Evolutionary conservation across 2,888 invertebrate genomes (phyloP), one percentile per base, ranked within the genome.

Genomic region (Lacanobia oleracea): DNA sequence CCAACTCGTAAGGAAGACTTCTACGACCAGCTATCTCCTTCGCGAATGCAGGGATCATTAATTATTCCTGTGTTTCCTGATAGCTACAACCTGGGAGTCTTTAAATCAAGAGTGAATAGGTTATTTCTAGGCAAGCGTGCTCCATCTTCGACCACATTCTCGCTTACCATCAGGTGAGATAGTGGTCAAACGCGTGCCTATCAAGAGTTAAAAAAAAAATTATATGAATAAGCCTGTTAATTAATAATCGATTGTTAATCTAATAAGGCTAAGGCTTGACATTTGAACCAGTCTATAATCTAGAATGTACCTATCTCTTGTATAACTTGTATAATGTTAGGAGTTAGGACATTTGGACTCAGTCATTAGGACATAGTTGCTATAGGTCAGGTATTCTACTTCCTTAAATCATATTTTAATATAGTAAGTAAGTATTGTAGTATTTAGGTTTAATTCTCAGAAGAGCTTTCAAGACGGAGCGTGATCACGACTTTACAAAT

Each of bases 241-340:
- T 54, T 8, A 54, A 12, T 40, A n/a, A 14, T 23, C 37, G 12
- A 21, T 40, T 10, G 18, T 5, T 8, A 37, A 70, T 71, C 16
- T 10, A 27, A 10, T 33, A 33, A 51, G 10, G 51, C 51, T 45
- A 51, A n/a, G 16, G 27, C n/a, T 43, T 71, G 74, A 62, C 6
- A 33, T 71, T 71, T 71, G 16, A 62, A 37, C 43, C 43, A 33
- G 57, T 45, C 16, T 14, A 43, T 43, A n/a, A 16, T 43, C 5
- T 50, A 40, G 2, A 56, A 12, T 37, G n/a, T n/a, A n/a, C n/a
- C 10, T 61, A 18, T 50, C 6, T 18, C 50, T 75, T 75, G 56
- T 77, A 50, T 77, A 75, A 75, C 50, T 8, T 10, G 0, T 60
- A 54, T 50, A 53, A 45, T 50, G 33, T 62, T 53, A 54, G 61